Evolutionary conservation across 1,140 invertebrate genomes (phyloP).

Genomic region (Portunus trituberculatus): DNA sequence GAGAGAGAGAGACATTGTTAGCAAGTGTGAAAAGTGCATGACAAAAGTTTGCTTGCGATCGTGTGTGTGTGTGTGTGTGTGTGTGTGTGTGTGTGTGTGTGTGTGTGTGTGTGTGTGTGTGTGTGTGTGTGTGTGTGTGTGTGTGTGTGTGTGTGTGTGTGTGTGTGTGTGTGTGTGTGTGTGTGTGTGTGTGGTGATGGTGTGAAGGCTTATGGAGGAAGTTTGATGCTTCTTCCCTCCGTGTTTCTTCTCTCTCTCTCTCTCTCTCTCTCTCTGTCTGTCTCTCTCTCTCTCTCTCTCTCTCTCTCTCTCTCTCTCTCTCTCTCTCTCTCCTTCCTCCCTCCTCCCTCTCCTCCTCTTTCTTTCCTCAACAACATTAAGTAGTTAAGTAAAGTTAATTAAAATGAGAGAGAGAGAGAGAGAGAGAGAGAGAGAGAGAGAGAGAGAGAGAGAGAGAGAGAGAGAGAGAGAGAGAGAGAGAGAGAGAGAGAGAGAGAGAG

Average conservation of each 20-base stretch:
- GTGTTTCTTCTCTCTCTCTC: not conserved
- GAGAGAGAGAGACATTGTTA: not conserved
- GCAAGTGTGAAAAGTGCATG: not conserved
- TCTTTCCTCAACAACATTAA: not conserved
- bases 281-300: not conserved
- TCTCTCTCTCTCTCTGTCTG: not conserved
- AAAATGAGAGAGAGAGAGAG: not conserved
- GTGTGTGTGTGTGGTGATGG: not conserved
- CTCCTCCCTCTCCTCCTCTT: not conserved
- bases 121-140: slow-evolving; percentile 11
- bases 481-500: slow-evolving; percentile 1
- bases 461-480: slow-evolving; percentile 1
- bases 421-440: not conserved
- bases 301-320: not conserved
- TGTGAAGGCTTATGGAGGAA: not conserved
- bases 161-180: slow-evolving; percentile 12
- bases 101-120: slow-evolving; percentile 11
- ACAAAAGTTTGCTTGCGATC: not conserved
- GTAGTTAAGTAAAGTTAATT: too few relatives aligned
- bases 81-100: not conserved
- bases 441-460: not conserved
- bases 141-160: slow-evolving; percentile 1
- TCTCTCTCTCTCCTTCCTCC: not conserved
- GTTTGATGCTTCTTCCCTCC: too few relatives aligned
- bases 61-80: slow-evolving; percentile 15